Evolutionary conservation across 2,888 invertebrate species (phyloP), one percentile per base, ranked within the genome.

Genomic region (Caenorhabditis sp.): DNA sequence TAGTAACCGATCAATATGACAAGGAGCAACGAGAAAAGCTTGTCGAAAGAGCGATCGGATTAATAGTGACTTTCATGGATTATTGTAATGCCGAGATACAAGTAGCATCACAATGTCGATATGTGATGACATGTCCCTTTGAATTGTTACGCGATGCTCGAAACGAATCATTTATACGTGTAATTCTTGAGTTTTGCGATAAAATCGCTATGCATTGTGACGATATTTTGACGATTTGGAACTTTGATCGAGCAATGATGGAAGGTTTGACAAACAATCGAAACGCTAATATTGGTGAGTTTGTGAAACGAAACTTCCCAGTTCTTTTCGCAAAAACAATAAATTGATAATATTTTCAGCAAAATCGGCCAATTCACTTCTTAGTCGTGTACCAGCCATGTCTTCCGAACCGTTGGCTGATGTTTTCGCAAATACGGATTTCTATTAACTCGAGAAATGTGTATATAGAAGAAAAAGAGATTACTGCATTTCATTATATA

Each of bases 241-340:
- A 19, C 12, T 21, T 69, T n/a, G 69, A 74, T 54, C 57, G 74
- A 17, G 27, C 64, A 17, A 57, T 61, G 49, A 19, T 69, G 21
- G 66, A 66, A 54, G 54, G 57, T 21, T 53, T 66, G 1, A 60
- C 69, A n/a, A 74, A 74, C 58, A 66, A 67, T 55, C 57, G 50
- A 23, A 69, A 63, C 54, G 43, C 66, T 3, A 66, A 61, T 6
- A 74, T 74, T 37, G 69, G 74, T 74, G 17, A 54, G 64, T 57
- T 51, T 58, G 37, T 69, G n/a, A n/a, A n/a, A n/a, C n/a, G n/a
- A n/a, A n/a, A n/a, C n/a, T n/a, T n/a, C n/a, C n/a, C n/a, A n/a
- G n/a, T 37, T 36, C 17, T 24, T 2, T 53, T 55, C 8, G 23
- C n/a, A 27, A 24, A 58, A 62, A 19, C 10, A 50, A 36, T 43